These are phyloP conservation scores for Tribolium madens DNA, from an alignment of 1,140 invertebrate species.

Conservation along the genomic window DNA sequence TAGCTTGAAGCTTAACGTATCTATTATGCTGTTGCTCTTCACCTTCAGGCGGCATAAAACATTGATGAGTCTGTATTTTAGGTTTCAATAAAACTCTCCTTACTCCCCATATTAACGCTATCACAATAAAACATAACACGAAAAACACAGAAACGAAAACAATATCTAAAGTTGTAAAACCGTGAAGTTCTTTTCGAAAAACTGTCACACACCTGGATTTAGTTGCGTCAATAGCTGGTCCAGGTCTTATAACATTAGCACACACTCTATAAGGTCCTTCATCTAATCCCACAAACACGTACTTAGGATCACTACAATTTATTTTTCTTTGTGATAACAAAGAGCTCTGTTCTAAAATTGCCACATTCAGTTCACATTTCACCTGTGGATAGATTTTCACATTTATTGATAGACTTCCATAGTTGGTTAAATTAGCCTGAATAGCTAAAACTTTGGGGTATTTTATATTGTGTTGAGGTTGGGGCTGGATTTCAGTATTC, in stretches of 20 bases:
- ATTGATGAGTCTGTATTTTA: conserved; percentile 68
- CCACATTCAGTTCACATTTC: conserved; percentile 64
- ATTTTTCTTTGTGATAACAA: conserved; percentile 62
- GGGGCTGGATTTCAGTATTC: conserved; percentile 54
- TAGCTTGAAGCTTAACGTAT: conserved; percentile 74
- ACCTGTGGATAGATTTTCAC: conserved; percentile 57
- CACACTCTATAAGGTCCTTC: conserved; percentile 65
- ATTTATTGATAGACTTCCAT: conserved; percentile 59
- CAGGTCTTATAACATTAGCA: conserved; percentile 59
- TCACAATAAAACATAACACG: conserved; percentile 68
- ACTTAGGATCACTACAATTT: conserved; percentile 61
- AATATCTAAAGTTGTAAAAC: conserved; percentile 68
- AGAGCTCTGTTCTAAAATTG: conserved; percentile 61
- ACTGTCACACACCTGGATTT: conserved; percentile 69
- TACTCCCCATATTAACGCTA: conserved; percentile 70
- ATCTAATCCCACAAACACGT: conserved; percentile 61
- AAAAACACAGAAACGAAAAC: conserved; percentile 69
- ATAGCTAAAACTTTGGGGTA: conserved; percentile 58
- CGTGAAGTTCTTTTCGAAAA: conserved; percentile 66
- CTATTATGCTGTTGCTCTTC: conserved; percentile 68
- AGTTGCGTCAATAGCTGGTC: conserved; percentile 46
- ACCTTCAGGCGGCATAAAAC: conserved; percentile 68
- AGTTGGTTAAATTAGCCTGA: conserved; percentile 59
- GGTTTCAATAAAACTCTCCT: conserved; percentile 70
- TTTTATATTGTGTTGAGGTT: conserved; percentile 45